A percentile compares a stretch with the other conserved stretches of the same genome.
Evolutionary conservation across 2,888 invertebrate species (phyloP).

Genomic region (Spodoptera exigua): DNA sequence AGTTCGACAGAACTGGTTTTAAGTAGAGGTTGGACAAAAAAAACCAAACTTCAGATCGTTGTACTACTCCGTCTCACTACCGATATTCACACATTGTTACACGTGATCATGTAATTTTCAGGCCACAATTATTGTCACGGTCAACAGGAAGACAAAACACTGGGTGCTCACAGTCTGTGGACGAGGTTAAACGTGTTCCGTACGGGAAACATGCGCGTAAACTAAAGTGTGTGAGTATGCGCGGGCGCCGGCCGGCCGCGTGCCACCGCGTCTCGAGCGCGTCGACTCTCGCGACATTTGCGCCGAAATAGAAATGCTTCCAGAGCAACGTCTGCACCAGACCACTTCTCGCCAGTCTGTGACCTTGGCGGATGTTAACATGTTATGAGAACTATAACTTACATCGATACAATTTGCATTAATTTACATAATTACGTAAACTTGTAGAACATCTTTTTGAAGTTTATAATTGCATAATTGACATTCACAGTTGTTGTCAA

Average conservation of each 20-base stretch:
- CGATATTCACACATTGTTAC: slow-evolving; percentile 34
- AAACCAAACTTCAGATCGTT: slow-evolving; percentile 6
- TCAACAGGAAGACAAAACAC: slow-evolving; percentile 48
- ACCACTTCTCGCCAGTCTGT: slow-evolving; percentile 51
- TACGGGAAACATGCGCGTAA: slow-evolving; percentile 76
- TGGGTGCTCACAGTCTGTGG: slow-evolving; percentile 51
- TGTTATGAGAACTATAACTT: slow-evolving; percentile 13
- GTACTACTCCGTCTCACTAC: slow-evolving; percentile 35
- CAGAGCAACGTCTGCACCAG: slow-evolving; percentile 62
- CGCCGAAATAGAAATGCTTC: slow-evolving; percentile 84
- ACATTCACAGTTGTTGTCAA: no score
- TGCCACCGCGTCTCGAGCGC: slow-evolving; percentile 68
- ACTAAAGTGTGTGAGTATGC: slow-evolving; percentile 75
- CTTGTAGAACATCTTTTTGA: no score
- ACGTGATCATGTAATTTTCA: slow-evolving; percentile 35
- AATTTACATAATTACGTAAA: slow-evolving; percentile 5
- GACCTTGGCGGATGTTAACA: slow-evolving; percentile 53
- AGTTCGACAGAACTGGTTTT: slow-evolving; percentile 31
- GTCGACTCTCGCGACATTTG: slow-evolving; percentile 70
- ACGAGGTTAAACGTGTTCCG: slow-evolving; percentile 72
- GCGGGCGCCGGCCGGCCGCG: slow-evolving; percentile 67
- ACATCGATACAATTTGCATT: slow-evolving; percentile 19
- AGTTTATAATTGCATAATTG: no score
- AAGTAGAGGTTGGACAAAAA: slow-evolving; percentile 15
- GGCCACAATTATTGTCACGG: slow-evolving; percentile 40